phyloP scores from a whole-genome alignment of 2,888 invertebrate species.

The Lordiphosa andalusiaca region DNA sequence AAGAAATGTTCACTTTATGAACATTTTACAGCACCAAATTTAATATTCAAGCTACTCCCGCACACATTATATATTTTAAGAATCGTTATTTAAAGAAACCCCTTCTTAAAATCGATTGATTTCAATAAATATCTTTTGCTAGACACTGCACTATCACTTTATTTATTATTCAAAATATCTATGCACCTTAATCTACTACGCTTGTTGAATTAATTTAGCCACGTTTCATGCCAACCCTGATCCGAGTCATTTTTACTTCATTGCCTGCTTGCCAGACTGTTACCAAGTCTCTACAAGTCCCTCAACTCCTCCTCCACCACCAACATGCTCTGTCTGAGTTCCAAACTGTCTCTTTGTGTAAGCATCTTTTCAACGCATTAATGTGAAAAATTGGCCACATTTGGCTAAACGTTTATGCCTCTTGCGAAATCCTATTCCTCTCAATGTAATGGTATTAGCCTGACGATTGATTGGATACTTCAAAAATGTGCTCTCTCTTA shows the following conservation, averaged over 20 bases:
- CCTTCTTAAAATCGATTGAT: too few species aligned
- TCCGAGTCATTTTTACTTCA: conserved; percentile 22
- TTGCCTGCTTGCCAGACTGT: conserved; percentile 39
- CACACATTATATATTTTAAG: too few species aligned
- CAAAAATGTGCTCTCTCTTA: conserved; percentile 4
- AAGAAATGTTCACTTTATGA: too few species aligned
- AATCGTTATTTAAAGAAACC: too few species aligned
- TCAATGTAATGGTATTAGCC: conserved; percentile 32
- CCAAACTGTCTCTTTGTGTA: conserved; percentile 8
- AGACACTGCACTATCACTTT: too few species aligned
- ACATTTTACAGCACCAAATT: too few species aligned
- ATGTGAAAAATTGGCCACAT: conserved; percentile 43
- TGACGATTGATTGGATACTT: conserved; percentile 37
- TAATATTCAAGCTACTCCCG: too few species aligned
- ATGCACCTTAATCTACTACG: too few species aligned
- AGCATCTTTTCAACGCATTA: conserved; percentile 31
- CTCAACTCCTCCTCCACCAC: too few species aligned
- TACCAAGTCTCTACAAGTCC: conserved; percentile 7
- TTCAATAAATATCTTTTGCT: too few species aligned
- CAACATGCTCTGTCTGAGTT: not conserved
- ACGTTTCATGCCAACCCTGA: conserved; percentile 29
- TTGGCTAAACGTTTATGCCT: conserved; percentile 37
- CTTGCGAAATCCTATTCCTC: not conserved
- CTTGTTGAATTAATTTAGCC: not conserved
- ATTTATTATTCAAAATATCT: too few species aligned